Evolutionary conservation across 2,888 invertebrate species (phyloP).

Genomic region (Halictus ligatus): DNA sequence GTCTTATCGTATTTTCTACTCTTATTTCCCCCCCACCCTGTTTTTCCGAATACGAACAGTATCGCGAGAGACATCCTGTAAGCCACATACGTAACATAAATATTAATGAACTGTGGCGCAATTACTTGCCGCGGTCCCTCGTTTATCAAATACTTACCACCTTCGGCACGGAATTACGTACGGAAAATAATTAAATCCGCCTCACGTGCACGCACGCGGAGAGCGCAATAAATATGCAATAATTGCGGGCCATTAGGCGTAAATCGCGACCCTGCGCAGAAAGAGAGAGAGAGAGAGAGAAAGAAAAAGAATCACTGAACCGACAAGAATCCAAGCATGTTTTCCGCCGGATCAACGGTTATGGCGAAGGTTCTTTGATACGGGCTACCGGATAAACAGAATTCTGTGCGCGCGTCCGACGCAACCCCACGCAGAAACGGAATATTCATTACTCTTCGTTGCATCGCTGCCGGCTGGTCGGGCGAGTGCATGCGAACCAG

Average conservation of each 20-base stretch:
- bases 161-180: not conserved
- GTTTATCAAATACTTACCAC: conserved; percentile 1
- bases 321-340: not conserved
- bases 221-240: not conserved
- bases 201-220: not conserved
- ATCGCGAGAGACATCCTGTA: not conserved
- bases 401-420: not conserved
- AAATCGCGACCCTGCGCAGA: not conserved
- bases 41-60: not conserved
- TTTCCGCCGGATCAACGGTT: conserved; percentile 3
- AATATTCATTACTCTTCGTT: conserved; percentile 57
- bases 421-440: conserved; percentile 41
- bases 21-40: too few relatives aligned
- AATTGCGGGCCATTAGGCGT: not conserved
- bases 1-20: not conserved
- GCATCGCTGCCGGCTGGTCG: conserved; percentile 35
- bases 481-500: conserved; percentile 20
- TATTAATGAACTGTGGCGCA: not conserved
- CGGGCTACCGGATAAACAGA: conserved; percentile 30
- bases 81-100: not conserved
- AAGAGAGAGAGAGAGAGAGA: not conserved
- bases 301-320: not conserved
- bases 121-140: not conserved
- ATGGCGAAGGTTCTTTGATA: conserved; percentile 19
- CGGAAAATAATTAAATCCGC: not conserved